Evolutionary conservation across 2,888 invertebrate species (phyloP).

Genomic region (Macropis europaea): DNA sequence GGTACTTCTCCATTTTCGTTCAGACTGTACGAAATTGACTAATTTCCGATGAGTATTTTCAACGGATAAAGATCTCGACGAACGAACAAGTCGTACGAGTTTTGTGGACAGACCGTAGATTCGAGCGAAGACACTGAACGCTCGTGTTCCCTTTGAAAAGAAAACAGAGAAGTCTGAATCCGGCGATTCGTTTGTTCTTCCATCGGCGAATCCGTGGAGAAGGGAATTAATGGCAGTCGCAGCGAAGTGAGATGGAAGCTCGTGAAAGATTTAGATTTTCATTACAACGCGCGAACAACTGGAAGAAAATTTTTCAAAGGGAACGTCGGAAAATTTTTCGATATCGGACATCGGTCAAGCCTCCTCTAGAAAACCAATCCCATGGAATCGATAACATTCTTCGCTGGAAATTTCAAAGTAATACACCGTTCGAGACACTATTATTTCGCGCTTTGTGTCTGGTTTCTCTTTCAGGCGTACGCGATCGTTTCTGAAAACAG

Average conservation of each 20-base stretch:
- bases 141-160: too few species aligned
- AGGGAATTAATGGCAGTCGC: constrained; percentile 6
- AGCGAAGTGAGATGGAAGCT: constrained; percentile 9
- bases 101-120: too few species aligned
- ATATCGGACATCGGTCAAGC: constrained; percentile 6
- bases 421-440: not conserved
- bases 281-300: constrained; percentile 64
- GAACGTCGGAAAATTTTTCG: not conserved
- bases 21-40: too few species aligned
- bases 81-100: too few species aligned
- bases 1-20: too few species aligned
- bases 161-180: not conserved
- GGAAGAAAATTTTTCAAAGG: constrained; percentile 49
- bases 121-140: too few species aligned
- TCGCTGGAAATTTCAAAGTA: constrained; percentile 5
- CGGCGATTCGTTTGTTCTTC: not conserved
- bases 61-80: too few species aligned
- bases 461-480: not conserved
- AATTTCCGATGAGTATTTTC: too few species aligned
- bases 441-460: constrained; percentile 5
- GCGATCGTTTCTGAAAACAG: too few species aligned
- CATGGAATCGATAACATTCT: constrained; percentile 30
- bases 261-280: constrained; percentile 73
- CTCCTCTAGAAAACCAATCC: not conserved
- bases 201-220: not conserved